Conservation (phyloP, 1,140 invertebrate species). For the Drosophila aff. region DNA sequence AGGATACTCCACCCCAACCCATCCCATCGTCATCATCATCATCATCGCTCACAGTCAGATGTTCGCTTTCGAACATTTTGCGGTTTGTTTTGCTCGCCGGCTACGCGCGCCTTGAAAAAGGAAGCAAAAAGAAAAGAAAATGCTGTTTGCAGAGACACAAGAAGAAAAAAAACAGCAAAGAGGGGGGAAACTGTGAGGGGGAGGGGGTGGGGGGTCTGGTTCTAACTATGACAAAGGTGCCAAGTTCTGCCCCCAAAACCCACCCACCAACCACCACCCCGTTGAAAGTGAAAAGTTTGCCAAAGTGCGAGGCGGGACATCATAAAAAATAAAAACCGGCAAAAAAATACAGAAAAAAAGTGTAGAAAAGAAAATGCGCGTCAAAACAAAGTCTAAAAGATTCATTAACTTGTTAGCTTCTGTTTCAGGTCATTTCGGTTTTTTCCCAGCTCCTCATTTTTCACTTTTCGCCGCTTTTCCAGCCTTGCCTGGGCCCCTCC, state of each 20-base stretch:
- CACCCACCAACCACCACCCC: neutral
- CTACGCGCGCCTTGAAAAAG: constrained; percentile 52
- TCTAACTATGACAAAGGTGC: constrained; percentile 66
- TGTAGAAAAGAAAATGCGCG: constrained; percentile 31
- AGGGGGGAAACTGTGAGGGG: neutral
- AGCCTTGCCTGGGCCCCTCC: neutral
- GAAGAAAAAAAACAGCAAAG: neutral
- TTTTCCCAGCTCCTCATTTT: constrained; percentile 5
- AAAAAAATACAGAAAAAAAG: neutral
- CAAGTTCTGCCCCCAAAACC: constrained; percentile 46
- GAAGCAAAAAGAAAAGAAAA: constrained; percentile 26
- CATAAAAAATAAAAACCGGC: constrained; percentile 25
- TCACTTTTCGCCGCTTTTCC: constrained; percentile 1
- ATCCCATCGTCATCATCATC: constrained; percentile 1
- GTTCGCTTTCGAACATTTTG: constrained; percentile 62
- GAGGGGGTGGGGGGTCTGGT: neutral
- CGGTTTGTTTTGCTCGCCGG: constrained; percentile 77
- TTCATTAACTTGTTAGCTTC: constrained; percentile 75
- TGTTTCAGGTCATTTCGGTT: constrained; percentile 29
- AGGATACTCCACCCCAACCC: constrained; percentile 30
- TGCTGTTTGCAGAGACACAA: constrained; percentile 34
- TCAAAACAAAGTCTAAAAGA: constrained; percentile 60
- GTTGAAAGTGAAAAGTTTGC: constrained; percentile 84
- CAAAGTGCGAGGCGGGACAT: constrained; percentile 66
- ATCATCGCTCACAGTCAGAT: constrained; percentile 58